Evolutionary conservation across 2,888 invertebrate species (phyloP).

Genomic region (Trissolcus japonicus): DNA sequence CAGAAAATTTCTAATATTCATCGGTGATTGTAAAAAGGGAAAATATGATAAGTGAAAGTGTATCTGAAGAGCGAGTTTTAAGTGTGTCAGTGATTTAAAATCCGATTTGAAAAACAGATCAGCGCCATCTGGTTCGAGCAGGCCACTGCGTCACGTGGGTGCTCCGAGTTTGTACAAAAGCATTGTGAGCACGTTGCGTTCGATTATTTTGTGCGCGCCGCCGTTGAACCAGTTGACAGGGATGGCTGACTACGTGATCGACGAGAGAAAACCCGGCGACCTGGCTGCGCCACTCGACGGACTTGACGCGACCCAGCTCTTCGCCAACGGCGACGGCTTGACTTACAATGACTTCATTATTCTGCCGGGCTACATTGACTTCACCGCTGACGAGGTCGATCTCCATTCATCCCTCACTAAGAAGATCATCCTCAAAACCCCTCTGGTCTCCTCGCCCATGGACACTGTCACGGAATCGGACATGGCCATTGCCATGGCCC

Average conservation of each 20-base stretch:
- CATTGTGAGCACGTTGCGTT: no score
- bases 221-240: not conserved
- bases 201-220: no score
- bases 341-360: conserved; percentile 98
- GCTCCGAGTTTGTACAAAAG: no score
- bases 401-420: conserved; percentile 93
- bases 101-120: no score
- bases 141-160: no score
- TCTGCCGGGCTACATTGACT: conserved; percentile 97
- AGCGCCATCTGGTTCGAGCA: no score
- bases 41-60: no score
- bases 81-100: no score
- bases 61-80: no score
- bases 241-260: conserved; percentile 46
- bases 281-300: conserved; percentile 83
- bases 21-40: no score
- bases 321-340: conserved; percentile 89
- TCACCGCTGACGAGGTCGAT: conserved; percentile 94
- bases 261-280: conserved; percentile 15
- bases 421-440: conserved; percentile 91
- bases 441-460: conserved; percentile 98
- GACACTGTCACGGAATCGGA: conserved; percentile 99
- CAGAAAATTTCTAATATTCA: no score
- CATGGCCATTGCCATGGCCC: conserved; percentile 99
- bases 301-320: conserved; percentile 88